Evolutionary conservation across 2,888 invertebrate genomes (phyloP), one percentile per base, ranked within the genome.

Genomic region (Tineola bisselliella): DNA sequence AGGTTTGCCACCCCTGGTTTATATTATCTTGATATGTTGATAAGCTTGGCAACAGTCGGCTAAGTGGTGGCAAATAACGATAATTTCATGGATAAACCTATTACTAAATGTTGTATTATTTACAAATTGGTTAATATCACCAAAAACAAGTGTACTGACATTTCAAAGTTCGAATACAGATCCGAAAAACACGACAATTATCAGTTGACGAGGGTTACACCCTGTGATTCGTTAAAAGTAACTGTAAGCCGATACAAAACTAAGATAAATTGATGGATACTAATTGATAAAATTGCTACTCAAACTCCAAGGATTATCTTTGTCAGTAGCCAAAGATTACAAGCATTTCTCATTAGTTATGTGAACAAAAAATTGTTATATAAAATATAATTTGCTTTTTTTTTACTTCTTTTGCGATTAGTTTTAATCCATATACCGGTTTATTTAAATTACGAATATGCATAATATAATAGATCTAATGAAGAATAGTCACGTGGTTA

Each of bases 231-330:
- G 5, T 6, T 38, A 38, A 38, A 38, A 38, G 38, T 38, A 38
- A 38, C 38, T 38, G 38, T 38, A 58, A 58, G 30, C 33, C 33
- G 58, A 58, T 58, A 31, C 33, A 58, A 13, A 48, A 56, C 15
- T 18, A 18, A 64, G 72, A 74, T 71, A 69, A 68, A 61, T 61
- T 62, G 58, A 58, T 59, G 58, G 61, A 65, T 68, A 68, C 71
- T 75, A 73, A 73, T 70, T 70, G 70, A 71, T 70, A 70, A 65
- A 69, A 67, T 69, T 69, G 66, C 67, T 62, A 62, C 62, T 66
- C 48, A 70, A 73, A 74, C 68, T 74, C 77, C 75, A 71, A 68
- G 71, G 68, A 56, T 65, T 71, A 75, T 71, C 69, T 33, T 13
- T 33, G 31, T 58, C 31, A 25, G 58, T 33, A 58, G 58, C 33